These are phyloP conservation scores for Diabrotica undecimpunctata DNA, from an alignment of 1,140 invertebrate species.

Conservation along the genomic window DNA sequence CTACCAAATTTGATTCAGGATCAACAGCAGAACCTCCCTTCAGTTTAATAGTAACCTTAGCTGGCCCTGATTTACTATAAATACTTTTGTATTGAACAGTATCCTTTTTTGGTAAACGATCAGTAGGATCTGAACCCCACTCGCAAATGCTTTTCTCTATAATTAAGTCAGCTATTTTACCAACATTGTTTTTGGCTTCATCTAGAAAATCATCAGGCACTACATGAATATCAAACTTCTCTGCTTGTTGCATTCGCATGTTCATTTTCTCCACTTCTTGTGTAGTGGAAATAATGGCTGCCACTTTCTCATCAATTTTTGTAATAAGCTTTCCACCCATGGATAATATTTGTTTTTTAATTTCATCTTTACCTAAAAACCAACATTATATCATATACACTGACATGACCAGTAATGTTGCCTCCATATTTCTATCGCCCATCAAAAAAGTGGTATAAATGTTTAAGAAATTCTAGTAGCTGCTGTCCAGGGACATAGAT, in stretches of 20 bases:
- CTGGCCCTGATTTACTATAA: constrained; percentile 62
- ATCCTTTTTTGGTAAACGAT: constrained; percentile 54
- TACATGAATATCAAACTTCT: constrained; percentile 71
- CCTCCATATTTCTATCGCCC: too few relatives aligned
- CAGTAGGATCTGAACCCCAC: constrained; percentile 74
- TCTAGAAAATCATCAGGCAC: constrained; percentile 76
- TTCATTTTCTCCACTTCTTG: constrained; percentile 67
- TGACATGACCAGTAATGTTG: too few relatives aligned
- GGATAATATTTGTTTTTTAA: constrained; percentile 67
- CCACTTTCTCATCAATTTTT: constrained; percentile 62
- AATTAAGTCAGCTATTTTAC: constrained; percentile 61
- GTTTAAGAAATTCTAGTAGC: too few relatives aligned
- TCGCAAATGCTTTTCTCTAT: constrained; percentile 68
- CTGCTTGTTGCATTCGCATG: constrained; percentile 62
- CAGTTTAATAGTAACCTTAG: constrained; percentile 71
- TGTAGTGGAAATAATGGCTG: constrained; percentile 73
- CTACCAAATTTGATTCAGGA: constrained; percentile 79
- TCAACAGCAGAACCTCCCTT: constrained; percentile 89
- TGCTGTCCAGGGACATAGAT: too few relatives aligned
- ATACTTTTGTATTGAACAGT: constrained; percentile 58
- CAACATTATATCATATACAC: constrained; percentile 44
- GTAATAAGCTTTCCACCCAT: constrained; percentile 71
- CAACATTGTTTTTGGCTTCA: constrained; percentile 55
- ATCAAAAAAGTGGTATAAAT: too few relatives aligned
- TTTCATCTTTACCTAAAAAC: constrained; percentile 56